Conservation (phyloP, 1,140 invertebrate species). For the Drosophila truncata region DNA sequence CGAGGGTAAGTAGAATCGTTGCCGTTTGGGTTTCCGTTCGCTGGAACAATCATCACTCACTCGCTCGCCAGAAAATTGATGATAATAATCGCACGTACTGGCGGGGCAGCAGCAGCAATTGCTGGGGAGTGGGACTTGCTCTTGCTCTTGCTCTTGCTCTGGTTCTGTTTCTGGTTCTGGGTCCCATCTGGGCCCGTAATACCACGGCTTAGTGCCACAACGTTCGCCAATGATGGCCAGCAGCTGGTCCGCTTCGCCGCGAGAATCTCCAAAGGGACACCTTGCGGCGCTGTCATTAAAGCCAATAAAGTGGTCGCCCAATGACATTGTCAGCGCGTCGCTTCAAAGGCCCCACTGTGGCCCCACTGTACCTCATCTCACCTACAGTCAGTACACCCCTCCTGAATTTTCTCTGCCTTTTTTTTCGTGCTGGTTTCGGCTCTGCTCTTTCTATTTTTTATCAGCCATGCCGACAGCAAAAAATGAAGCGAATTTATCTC, state of each 20-base stretch:
- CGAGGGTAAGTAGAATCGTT: constrained; percentile 41
- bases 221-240: constrained; percentile 35
- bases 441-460: constrained; percentile 51
- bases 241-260: constrained; percentile 51
- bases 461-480: constrained; percentile 58
- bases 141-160: constrained; percentile 7
- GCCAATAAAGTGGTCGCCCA: constrained; percentile 75
- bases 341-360: constrained; percentile 27
- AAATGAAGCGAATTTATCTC: constrained; percentile 83
- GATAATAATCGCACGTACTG: constrained; percentile 81
- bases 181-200: constrained; percentile 32
- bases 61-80: constrained; percentile 77
- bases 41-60: constrained; percentile 75
- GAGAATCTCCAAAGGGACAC: constrained; percentile 50
- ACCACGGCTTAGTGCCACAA: constrained; percentile 40
- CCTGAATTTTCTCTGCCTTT: constrained; percentile 13
- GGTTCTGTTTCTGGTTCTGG: not conserved
- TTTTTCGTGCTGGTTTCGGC: constrained; percentile 15
- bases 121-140: constrained; percentile 21
- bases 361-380: constrained; percentile 4
- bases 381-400: constrained; percentile 1
- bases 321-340: constrained; percentile 69
- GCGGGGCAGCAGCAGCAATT: constrained; percentile 39
- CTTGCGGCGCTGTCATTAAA: constrained; percentile 64
- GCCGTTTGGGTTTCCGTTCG: constrained; percentile 54